Evolutionary conservation across 2,113 vertebrate species (phyloP), one percentile per base, ranked within the genome.

Genomic region (Clarias batrachus): DNA sequence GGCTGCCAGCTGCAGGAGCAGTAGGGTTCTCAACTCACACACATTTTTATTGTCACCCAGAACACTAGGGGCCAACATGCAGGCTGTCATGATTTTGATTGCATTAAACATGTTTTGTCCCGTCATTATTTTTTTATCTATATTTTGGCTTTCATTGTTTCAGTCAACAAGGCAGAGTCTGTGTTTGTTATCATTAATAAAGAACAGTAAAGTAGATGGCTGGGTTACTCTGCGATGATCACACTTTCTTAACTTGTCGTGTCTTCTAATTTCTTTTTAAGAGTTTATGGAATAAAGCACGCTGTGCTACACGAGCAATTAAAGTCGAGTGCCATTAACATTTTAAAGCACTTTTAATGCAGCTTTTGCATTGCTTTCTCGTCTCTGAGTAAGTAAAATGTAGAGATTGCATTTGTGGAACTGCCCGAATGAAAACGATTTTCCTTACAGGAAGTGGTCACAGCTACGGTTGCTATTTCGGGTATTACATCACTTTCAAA

Each of bases 401-500:
- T 90, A 91, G 89, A 91, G 85, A 89, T 91, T 89, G 90, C 90
- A 91, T 84, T 89, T 90, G 91, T 90, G 86, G 27, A 92, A 92
- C 88, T 85, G 88, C 92, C 92, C 89, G 90, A 91, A 91, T 87
- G 89, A 91, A 93, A 93, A 93, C 90, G 81, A 90, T 91, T 85
- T 93, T 91, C 91, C 90, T 90, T 89, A 54, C 91, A 93, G 91
- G 90, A 86, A 91, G 91, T 91, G 93, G 91, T 93, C 93, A 94
- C 10, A 86, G 90, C 91, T 91, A 89, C 88, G 90, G 91, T 91
- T 92, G 79, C 92, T 92, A 91, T 93, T 93, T 91, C 84, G 68
- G 89, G 88, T 87, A 93, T 94, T 92, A 93, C 93, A 92, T 93
- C 93, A 94, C 88, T 92, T 90, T 93, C 86, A 91, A 93, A 92